Base-by-base conservation (phyloP, 2,888 invertebrate genomes). In the Xanthorhoe spadicearia region DNA sequence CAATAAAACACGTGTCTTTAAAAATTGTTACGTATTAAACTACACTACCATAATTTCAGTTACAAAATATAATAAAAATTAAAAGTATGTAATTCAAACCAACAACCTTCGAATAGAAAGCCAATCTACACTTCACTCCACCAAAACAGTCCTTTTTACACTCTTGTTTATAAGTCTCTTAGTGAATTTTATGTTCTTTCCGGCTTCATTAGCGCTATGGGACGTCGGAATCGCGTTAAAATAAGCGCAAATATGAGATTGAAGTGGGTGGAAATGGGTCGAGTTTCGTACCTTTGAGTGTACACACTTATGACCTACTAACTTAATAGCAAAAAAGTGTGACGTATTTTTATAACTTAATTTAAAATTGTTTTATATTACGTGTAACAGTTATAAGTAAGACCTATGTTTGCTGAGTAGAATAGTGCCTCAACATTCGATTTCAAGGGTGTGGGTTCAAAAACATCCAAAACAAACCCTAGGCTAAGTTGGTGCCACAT, bases 201-300 rank as follows among this genome's bases (percentile, higher is more conserved):
- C 38, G 50, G 18, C 58, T 59, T 59, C 58, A 51, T 59, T 59
- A 59, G 38, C 50, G 50, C 19, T 38, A 46, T 35, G 49, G 18
- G 46, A 32, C 49, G 50, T 32, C 13, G 50, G 38, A 59, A 50
- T 19, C 19, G 38, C 35, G 49, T 59, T 51, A 32, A 59, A 50
- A 59, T 59, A 59, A 35, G 35, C 32, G 50, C 10, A 32, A 59
- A 50, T 51, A 50, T 35, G 38, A 49, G 38, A n/a, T 8, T 59
- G 28, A 38, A 50, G 57, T 48, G 57, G 57, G 48, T 48, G 48
- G 13, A 49, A 57, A 57, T 49, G 32, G 57, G 57, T 48, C 53
- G 35, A 35, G 53, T 53, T 53, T 35, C 35, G 10, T 35, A 53
- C 53, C 49, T 18, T 17, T 50, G 49, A 50, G 49, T 50, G 49